A percentile compares a stretch with the other conserved stretches of the same genome.
phyloP scores from a whole-genome alignment of 1,140 invertebrate genomes.

The Apolygus lucorum region DNA sequence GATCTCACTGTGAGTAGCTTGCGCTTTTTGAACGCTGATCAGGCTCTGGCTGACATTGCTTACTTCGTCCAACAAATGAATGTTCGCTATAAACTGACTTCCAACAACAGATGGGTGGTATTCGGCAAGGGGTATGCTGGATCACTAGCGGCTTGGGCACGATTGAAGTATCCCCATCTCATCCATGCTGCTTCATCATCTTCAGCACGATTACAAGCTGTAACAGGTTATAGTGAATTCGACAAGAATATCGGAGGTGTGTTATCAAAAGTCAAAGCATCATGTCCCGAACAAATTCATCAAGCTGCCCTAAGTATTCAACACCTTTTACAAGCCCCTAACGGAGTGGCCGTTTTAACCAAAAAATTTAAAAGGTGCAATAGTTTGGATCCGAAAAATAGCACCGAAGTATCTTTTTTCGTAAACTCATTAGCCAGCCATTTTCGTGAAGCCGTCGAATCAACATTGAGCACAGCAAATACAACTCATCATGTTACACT shows the following conservation, averaged over 20 bases:
- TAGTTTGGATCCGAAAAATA: slow-evolving; percentile 53
- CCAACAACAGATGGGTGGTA: slow-evolving; percentile 71
- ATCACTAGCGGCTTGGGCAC: slow-evolving; percentile 78
- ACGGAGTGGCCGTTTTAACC: background rate
- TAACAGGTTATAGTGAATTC: slow-evolving; percentile 75
- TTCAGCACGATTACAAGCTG: slow-evolving; percentile 75
- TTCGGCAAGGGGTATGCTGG: slow-evolving; percentile 93
- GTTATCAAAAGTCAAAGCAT: slow-evolving; percentile 49
- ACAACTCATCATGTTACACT: slow-evolving; percentile 18
- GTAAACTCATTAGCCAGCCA: slow-evolving; percentile 79
- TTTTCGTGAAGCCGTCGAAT: slow-evolving; percentile 87
- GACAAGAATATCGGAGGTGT: slow-evolving; percentile 61
- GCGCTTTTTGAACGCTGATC: slow-evolving; percentile 69
- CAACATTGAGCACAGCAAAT: slow-evolving; percentile 11
- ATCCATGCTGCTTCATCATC: slow-evolving; percentile 76
- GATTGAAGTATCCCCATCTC: slow-evolving; percentile 83
- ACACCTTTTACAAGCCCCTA: background rate
- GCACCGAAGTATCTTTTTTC: slow-evolving; percentile 70
- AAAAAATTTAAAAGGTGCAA: slow-evolving; percentile 59
- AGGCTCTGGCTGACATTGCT: slow-evolving; percentile 81
- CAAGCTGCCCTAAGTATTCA: slow-evolving; percentile 55
- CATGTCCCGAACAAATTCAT: slow-evolving; percentile 55
- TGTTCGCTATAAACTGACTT: slow-evolving; percentile 49
- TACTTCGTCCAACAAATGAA: slow-evolving; percentile 66
- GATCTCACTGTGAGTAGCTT: slow-evolving; percentile 61